Evolutionary conservation across 2,888 invertebrate species (phyloP), one percentile per base, ranked within the genome.

Genomic region (Neoascia interrupta): DNA sequence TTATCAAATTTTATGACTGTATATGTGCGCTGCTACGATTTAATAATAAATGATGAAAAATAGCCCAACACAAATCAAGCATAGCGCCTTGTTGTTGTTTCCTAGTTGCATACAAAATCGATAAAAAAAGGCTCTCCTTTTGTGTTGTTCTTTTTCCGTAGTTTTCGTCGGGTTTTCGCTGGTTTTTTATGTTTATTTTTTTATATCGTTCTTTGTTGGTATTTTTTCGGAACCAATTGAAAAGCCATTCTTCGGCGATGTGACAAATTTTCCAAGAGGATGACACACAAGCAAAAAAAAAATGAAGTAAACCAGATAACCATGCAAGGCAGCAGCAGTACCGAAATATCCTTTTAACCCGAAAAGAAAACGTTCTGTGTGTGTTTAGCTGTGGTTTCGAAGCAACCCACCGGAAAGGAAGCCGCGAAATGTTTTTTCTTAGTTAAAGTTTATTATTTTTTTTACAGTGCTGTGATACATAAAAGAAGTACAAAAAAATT

Each of bases 31-130:
- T 66, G 54, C 66, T 76, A 73, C 76, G 68, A 75, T 81, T 82
- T 81, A 82, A 82, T 81, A 76, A 81, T 82, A 82, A 79, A 81
- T 82, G 79, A 82, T 79, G 81, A 82, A 82, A 81, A 79, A 79
- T 68, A 79, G 76, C 79, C 81, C 81, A 82, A 81, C 81, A 76
- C 81, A 73, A 81, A 81, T 81, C 81, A 76, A 81, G 74, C 80
- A 68, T 69, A 68, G 39, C 58, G 69, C 56, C n/a, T 69, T 80
- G 45, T 68, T 68, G 68, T 68, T 68, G 60, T 51, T 74, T 39
- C 58, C 54, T 63, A 53, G 74, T 79, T 74, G 80, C 80, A 74
- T 74, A 69, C 63, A n/a, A 80, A 80, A 80, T 80, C 80, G 74
- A 80, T 80, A 68, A 53, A 72, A 69, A 80, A 79, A 61, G 54